Evolutionary conservation across 2,797 vertebrate species (phyloP).

Genomic region (Crotalus adamanteus): DNA sequence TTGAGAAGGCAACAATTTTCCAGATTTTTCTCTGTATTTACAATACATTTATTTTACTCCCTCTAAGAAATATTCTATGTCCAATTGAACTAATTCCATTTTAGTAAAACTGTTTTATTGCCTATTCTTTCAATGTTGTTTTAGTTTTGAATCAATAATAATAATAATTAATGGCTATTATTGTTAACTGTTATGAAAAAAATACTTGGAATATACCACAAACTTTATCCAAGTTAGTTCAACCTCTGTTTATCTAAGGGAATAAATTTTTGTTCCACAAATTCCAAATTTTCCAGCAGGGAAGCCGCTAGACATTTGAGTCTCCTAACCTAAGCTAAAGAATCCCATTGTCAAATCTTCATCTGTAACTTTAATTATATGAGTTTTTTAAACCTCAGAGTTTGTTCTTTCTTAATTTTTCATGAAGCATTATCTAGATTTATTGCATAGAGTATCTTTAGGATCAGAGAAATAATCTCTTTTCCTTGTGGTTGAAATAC

Average conservation of each 20-base stretch:
- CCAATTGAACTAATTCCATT: neutral
- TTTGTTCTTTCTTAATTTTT: neutral
- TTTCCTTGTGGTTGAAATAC: neutral
- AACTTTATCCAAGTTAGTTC: neutral
- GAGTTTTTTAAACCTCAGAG: neutral
- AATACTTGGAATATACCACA: neutral
- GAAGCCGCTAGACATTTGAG: neutral
- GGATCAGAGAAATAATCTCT: neutral
- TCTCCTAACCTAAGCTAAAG: neutral
- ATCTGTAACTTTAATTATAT: neutral
- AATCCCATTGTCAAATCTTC: neutral
- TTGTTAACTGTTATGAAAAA: neutral
- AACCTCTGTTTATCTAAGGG: neutral
- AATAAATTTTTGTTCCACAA: neutral
- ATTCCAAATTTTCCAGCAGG: neutral
- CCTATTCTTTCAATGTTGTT: neutral
- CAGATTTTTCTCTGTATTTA: neutral
- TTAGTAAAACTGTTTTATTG: neutral
- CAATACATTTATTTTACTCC: neutral
- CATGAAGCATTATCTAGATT: neutral
- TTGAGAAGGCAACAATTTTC: neutral
- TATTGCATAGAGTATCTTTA: neutral
- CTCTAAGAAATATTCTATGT: neutral
- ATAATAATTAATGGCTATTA: neutral
- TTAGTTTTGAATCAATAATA: neutral